Base-by-base conservation (phyloP, 1,140 invertebrate genomes). In the Drosophila nasuta region DNA sequence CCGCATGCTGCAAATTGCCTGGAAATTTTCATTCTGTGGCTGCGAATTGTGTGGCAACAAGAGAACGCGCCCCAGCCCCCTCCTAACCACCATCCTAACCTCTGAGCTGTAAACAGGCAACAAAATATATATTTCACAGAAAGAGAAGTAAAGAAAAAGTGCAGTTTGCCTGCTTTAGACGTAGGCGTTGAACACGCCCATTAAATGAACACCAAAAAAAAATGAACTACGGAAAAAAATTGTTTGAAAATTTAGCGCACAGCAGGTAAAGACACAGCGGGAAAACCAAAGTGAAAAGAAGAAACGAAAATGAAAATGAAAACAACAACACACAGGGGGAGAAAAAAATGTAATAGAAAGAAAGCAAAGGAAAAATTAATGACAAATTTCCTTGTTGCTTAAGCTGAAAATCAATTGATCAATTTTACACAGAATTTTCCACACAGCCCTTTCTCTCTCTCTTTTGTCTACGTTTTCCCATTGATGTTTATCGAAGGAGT, bases 211-310 rank as follows among this genome's bases (percentile, higher is more conserved):
- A 43, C 25, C 25, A 59, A 15, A 45, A n/a, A 64, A 33, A 15
- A 35, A 49, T 33, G 15, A 28, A 33, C 33, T 25, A 43, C 46
- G 5, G 66, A 41, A 15, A 46, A 63, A 71, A 75, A 57, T 58
- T 52, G 38, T 59, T 67, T 33, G 57, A 63, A 72, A 41, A 65
- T 71, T 57, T 65, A 76, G 60, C 59, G 70, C 70, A 73, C 52
- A 57, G 73, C 73, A 76, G 71, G 71, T 75, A 67, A 46, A 28
- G 54, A 45, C 48, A 48, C 58, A 56, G 57, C 71, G 25, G 20
- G 17, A 52, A 54, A 68, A 66, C 5, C 17, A 25, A 54, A 17
- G 33, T 13, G 45, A 51, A 59, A 68, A 68, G 20, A 8, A 43
- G 7, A 35, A 60, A 25, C 3, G 20, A 25, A 41, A 73, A 62